Conservation (phyloP, 2,888 invertebrate genomes). For the Drosophila merina region DNA sequence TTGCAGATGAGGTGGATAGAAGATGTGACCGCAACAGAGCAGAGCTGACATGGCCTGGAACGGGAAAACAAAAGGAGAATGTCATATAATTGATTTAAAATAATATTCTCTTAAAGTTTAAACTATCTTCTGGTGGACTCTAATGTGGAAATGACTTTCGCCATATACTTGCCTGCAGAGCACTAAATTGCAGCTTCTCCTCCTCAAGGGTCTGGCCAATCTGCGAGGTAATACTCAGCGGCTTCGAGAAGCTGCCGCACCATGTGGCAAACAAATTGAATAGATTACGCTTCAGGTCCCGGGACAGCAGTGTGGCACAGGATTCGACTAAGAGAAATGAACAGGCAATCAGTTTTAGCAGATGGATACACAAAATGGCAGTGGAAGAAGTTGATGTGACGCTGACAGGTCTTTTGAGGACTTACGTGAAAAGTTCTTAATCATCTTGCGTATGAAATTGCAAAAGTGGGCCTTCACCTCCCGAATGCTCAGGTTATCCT, state of each 20-base stretch:
- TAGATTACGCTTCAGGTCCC: conserved; percentile 93
- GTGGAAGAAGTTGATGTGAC: conserved; percentile 1
- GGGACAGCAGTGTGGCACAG: conserved; percentile 92
- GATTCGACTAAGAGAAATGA: conserved; percentile 89
- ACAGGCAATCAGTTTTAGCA: conserved; percentile 15
- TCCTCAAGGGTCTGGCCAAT: conserved; percentile 84
- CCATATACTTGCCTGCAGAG: conserved; percentile 84
- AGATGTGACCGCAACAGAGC: conserved; percentile 97
- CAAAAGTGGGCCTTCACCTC: conserved; percentile 97
- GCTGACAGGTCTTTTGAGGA: conserved; percentile 51
- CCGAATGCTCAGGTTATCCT: conserved; percentile 93
- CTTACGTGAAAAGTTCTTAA: conserved; percentile 96
- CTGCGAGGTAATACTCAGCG: conserved; percentile 85
- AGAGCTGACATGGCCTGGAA: conserved; percentile 96
- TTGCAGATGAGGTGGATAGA: conserved; percentile 91
- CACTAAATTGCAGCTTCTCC: conserved; percentile 87
- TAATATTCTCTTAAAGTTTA: too few species aligned
- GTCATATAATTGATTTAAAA: too few species aligned
- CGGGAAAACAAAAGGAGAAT: too few species aligned
- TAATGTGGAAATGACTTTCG: not conserved
- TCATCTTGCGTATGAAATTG: conserved; percentile 95
- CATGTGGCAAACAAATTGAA: conserved; percentile 97
- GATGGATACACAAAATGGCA: conserved; percentile 9
- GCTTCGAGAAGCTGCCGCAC: conserved; percentile 94
- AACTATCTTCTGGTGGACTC: too few species aligned